A percentile compares a stretch with the other conserved stretches of the same genome.
Conservation (phyloP, 2,113 vertebrate genomes). For the Bufo bufo region DNA sequence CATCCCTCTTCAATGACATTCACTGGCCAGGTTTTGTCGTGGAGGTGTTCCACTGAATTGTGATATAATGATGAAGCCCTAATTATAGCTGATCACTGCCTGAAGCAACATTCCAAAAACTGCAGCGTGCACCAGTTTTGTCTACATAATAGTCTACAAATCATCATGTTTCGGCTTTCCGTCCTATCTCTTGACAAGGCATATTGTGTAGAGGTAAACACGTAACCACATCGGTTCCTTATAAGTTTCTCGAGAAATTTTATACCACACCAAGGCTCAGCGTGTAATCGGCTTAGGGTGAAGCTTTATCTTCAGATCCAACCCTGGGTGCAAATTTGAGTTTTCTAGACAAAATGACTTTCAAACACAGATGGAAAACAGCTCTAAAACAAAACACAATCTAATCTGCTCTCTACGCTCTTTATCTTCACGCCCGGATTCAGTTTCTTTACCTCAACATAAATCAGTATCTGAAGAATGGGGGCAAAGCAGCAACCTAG, state of each 20-base stretch:
- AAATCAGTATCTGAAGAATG: conserved; percentile 11
- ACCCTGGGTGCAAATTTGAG: background rate
- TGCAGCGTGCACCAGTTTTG: background rate
- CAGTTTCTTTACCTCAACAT: background rate
- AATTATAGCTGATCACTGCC: background rate
- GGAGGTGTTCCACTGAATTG: background rate
- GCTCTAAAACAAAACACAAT: conserved; percentile 2
- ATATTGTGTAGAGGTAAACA: background rate
- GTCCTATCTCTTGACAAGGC: background rate
- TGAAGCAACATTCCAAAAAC: background rate
- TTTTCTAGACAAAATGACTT: conserved; percentile 1
- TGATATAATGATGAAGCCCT: background rate
- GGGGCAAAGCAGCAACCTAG: background rate
- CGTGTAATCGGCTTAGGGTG: conserved; percentile 19
- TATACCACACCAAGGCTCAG: background rate
- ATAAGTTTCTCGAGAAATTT: background rate
- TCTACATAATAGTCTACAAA: conserved; percentile 9
- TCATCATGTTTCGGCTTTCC: conserved; percentile 1
- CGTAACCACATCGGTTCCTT: background rate
- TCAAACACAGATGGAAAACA: background rate
- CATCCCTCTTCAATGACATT: background rate
- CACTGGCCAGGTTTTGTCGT: background rate
- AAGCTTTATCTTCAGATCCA: background rate
- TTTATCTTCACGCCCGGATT: conserved; percentile 24
- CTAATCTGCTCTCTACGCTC: conserved; percentile 3